Evolutionary conservation across 2,113 vertebrate species (phyloP), one percentile per base, ranked within the genome.

Genomic region (Scalopus aquaticus): DNA sequence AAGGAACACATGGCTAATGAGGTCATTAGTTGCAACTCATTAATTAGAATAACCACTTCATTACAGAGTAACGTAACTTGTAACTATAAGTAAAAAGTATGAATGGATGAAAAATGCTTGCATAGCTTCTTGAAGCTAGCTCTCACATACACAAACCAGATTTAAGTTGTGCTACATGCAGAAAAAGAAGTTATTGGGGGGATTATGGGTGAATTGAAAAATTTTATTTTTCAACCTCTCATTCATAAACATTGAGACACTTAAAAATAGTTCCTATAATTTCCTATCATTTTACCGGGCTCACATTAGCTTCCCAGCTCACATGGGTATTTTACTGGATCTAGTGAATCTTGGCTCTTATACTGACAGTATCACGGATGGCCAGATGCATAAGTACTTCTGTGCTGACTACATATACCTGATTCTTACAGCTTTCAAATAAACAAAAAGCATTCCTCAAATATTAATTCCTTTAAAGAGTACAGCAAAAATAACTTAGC

Each of bases 351-450:
- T 73, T 16, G 0, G 56, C 42, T 37, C n/a, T 70, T 39, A 32
- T 0, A 83, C 10, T 3, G 5, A 9, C 51, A 42, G 58, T 44
- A 16, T 44, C n/a, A 9, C 1, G 0, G 44, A 54, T 11, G 70
- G 58, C 67, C 10, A 13, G 60, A 16, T 0, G 7, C n/a, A 74
- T 28, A 30, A 35, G 77, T 39, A n/a, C 28, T 86, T 37, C 35
- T 0, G 12, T 19, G 79, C 30, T 8, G 51, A 56, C 39, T 20
- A 17, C 32, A 72, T 2, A 5, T 56, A 39, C 51, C 35, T 9
- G 17, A 35, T 49, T 92, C 88, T 95, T 85, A 7, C 0, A 13
- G 11, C 56, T 84, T 60, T 84, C 51, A 76, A 87, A 94, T n/a
- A 60, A 87, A 51, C 35, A 28, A 54, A 46, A 16, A 28, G 17